Percentiles rank a stretch among this genome's conserved stretches.
Evolutionary conservation across 2,113 vertebrate genomes (phyloP).

Genomic region (Acrocephalus arundinaceus): DNA sequence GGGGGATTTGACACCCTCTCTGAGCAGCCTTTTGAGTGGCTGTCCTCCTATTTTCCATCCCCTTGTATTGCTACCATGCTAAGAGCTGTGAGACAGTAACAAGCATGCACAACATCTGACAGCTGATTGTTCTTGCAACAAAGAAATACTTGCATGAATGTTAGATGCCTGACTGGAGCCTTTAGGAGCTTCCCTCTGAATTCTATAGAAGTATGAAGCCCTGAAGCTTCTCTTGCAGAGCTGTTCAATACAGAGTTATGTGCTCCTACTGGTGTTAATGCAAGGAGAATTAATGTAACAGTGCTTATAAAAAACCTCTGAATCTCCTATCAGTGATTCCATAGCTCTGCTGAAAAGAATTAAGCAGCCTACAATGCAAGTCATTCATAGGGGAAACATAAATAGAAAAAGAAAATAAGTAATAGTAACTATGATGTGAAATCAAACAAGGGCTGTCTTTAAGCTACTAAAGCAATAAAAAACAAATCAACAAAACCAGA

Average conservation of each 20-base stretch:
- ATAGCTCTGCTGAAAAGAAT: background rate
- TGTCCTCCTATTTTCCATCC: background rate
- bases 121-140: background rate
- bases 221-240: background rate
- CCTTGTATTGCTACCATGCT: background rate
- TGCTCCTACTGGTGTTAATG: background rate
- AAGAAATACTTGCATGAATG: background rate
- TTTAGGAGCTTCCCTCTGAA: background rate
- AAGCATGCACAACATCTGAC: background rate
- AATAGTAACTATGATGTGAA: background rate
- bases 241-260: background rate
- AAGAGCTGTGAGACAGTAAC: background rate
- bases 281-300: background rate
- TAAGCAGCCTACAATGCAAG: background rate
- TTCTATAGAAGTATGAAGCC: background rate
- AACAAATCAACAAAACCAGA: background rate
- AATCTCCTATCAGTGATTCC: background rate
- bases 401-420: background rate
- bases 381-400: background rate
- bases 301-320: background rate
- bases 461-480: background rate
- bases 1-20: background rate
- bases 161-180: background rate
- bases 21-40: background rate
- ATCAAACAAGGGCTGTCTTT: background rate